A percentile compares a stretch with the other conserved stretches of the same genome.
Evolutionary conservation across 92 coral and sea anemone genomes (phyloP).

Genomic region (Siderastrea siderea): DNA sequence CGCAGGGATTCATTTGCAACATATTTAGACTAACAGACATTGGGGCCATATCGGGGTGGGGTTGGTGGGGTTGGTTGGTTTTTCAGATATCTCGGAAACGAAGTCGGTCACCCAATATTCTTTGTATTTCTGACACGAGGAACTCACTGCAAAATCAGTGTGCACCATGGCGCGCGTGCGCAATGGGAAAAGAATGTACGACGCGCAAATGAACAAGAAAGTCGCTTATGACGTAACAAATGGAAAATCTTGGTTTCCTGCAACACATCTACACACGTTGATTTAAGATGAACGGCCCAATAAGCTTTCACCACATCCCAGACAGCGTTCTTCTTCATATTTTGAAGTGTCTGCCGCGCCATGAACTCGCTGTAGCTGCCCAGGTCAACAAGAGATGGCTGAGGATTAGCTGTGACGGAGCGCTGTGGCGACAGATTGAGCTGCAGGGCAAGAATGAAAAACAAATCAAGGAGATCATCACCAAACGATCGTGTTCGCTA

Average conservation of each 20-base stretch:
- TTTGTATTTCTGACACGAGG: not conserved
- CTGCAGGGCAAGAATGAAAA: slow-evolving; percentile 46
- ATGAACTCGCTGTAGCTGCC: slow-evolving; percentile 44
- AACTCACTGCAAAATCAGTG: not conserved
- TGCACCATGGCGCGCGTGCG: not conserved
- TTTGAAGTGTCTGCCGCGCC: slow-evolving; percentile 39
- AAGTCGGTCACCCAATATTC: too few species aligned
- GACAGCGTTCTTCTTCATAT: slow-evolving; percentile 75
- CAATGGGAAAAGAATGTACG: not conserved
- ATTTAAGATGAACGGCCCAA: not conserved
- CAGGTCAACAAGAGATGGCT: slow-evolving; percentile 79
- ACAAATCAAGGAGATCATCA: slow-evolving; percentile 33
- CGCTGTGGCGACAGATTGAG: slow-evolving; percentile 70
- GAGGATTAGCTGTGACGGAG: slow-evolving; percentile 72
- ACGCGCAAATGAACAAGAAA: not conserved
- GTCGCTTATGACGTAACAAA: slow-evolving; percentile 19
- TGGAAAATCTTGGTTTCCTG: not conserved
- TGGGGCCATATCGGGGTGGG: too few species aligned
- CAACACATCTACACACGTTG: not conserved
- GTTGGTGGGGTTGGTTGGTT: too few species aligned
- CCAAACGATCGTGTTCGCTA: slow-evolving; percentile 42
- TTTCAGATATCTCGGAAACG: too few species aligned
- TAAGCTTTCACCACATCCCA: slow-evolving; percentile 47
- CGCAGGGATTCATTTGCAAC: too few species aligned
- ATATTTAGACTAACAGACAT: too few species aligned